phyloP scores from a whole-genome alignment of 2,113 vertebrate species.

The human (Homo sapiens) region DNA sequence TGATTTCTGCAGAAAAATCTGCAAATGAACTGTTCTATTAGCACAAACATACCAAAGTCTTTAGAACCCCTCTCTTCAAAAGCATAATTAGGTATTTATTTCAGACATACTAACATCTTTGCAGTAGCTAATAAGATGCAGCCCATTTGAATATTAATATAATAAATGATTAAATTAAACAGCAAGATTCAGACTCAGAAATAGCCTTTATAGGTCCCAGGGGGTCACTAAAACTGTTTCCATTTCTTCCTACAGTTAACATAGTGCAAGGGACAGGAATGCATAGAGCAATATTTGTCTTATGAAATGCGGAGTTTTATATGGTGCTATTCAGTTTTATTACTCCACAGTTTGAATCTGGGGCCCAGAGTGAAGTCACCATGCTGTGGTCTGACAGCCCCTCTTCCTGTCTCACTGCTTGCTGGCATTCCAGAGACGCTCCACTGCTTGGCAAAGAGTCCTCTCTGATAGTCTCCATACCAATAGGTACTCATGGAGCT shows the following conservation, averaged over 20 bases:
- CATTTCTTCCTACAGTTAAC: constrained; percentile 89
- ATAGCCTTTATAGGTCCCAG: constrained; percentile 91
- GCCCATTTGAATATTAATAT: constrained; percentile 93
- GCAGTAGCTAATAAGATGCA: constrained; percentile 92
- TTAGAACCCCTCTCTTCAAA: constrained; percentile 89
- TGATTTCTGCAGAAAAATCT: constrained; percentile 87
- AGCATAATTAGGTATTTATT: constrained; percentile 92
- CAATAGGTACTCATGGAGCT: constrained; percentile 76
- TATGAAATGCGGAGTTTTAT: constrained; percentile 89
- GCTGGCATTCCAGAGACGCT: constrained; percentile 75
- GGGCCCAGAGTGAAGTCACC: constrained; percentile 84
- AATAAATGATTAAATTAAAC: constrained; percentile 95
- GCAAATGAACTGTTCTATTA: constrained; percentile 89
- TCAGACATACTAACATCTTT: constrained; percentile 90
- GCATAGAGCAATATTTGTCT: constrained; percentile 89
- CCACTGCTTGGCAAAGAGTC: constrained; percentile 75
- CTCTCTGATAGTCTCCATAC: constrained; percentile 62
- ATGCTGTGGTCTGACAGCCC: constrained; percentile 80
- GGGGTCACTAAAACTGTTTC: constrained; percentile 90
- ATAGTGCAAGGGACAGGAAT: constrained; percentile 86
- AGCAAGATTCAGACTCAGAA: constrained; percentile 93
- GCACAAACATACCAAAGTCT: constrained; percentile 87
- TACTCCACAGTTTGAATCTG: constrained; percentile 85
- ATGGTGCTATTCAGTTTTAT: constrained; percentile 86
- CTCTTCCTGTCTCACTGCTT: constrained; percentile 79